Base-by-base conservation (phyloP, 2,113 vertebrate species). In the Proteles cristata region DNA sequence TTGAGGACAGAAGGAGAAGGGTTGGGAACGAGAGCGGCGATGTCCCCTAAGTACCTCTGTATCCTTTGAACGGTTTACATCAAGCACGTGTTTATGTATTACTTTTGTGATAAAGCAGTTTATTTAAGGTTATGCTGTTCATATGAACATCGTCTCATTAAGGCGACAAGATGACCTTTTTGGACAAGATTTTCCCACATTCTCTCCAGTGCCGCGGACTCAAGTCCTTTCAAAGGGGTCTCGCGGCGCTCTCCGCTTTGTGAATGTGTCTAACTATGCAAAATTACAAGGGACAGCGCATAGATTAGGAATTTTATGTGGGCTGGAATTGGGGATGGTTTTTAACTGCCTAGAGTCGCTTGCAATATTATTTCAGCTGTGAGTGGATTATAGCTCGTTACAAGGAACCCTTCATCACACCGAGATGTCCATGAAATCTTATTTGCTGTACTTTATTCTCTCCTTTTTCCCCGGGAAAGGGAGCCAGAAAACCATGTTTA, bases 351-450 rank as follows among this genome's bases (percentile, higher is more conserved):
- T 43, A 50, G 25, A 73, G 86, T 63, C 66, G 26, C 73, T 82
- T 43, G 87, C 53, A 69, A 25, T 97, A 79, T 96, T 97, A 93
- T 97, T 96, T 93, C 97, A 96, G 97, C 97, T 97, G 97, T 0
- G 11, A 71, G 77, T 12, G n/a, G 65, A 16, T 83, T 89, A 82
- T 31, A 50, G 55, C 35, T 26, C 11, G 35, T 71, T 90, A 4
- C 6, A 66, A 88, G 91, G 68, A 23, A 33, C 53, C 69, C 82
- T 85, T 43, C 39, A 21, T 65, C 74, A 39, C 61, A 31, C 45
- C 11, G 0, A 55, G 25, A 33, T 14, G 45, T 53, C 53, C 11
- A 0, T 35, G 66, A 39, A 68, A 74, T 88, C 61, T 63, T 28
- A 68, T 28, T 90, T 33, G 7, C 39, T 7, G 5, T 33, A 0